phyloP scores from a whole-genome alignment of 2,888 invertebrate species.

The Lepidonotus clava region DNA sequence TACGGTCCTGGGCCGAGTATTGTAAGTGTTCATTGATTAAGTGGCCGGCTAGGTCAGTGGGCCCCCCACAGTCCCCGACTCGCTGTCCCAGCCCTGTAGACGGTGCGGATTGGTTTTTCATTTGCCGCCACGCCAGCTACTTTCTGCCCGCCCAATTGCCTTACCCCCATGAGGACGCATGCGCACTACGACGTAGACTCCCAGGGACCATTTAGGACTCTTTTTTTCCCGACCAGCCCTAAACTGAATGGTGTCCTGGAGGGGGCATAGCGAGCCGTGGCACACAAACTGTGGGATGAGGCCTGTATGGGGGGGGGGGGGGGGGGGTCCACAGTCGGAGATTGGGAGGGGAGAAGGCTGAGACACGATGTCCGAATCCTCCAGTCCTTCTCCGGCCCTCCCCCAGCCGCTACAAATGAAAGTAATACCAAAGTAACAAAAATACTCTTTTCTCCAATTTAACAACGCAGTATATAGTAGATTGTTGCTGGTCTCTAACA shows the following conservation, averaged over 20 bases:
- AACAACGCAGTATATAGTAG: too few species aligned
- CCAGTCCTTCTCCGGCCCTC: too few species aligned
- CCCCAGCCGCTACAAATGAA: too few species aligned
- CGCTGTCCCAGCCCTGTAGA: neutral
- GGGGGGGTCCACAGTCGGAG: too few species aligned
- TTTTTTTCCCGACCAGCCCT: neutral
- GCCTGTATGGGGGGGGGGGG: too few species aligned
- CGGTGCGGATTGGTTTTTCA: slow-evolving; percentile 9
- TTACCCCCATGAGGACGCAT: neutral
- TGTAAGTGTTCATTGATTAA: neutral
- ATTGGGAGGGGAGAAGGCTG: too few species aligned
- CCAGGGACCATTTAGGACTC: neutral
- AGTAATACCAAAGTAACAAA: too few species aligned
- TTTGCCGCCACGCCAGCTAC: neutral
- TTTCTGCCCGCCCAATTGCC: neutral
- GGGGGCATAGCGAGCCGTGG: neutral
- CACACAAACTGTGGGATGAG: too few species aligned
- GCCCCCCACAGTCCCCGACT: too few species aligned
- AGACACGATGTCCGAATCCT: too few species aligned
- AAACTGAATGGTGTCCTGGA: neutral
- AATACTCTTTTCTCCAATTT: too few species aligned
- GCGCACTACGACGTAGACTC: neutral
- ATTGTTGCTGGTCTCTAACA: too few species aligned
- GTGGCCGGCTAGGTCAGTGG: neutral
- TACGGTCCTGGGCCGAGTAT: neutral